These are phyloP conservation scores for Odocoileus virginianus DNA, from an alignment of 2,113 vertebrate genomes.

Conservation along the genomic window DNA sequence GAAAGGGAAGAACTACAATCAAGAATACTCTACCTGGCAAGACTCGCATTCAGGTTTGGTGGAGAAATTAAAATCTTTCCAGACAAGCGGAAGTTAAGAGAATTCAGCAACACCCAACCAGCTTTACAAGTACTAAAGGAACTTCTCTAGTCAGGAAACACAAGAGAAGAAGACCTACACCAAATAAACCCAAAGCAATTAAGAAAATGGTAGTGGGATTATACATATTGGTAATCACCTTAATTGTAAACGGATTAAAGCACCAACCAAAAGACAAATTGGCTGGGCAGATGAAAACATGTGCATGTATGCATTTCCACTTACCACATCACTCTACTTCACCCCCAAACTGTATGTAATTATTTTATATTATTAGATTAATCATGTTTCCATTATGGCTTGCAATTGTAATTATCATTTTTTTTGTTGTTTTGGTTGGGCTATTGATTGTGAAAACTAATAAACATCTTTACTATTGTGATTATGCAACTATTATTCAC, in stretches of 20 bases:
- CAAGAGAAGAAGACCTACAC: too few relatives aligned
- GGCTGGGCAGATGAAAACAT: too few relatives aligned
- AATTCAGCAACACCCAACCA: background rate
- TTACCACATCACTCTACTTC: background rate
- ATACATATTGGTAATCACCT: too few relatives aligned
- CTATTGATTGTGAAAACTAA: background rate
- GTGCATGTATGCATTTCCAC: too few relatives aligned
- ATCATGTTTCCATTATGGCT: too few relatives aligned
- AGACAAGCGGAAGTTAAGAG: background rate
- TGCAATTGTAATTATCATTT: too few relatives aligned
- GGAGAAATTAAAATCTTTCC: background rate
- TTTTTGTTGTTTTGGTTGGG: background rate
- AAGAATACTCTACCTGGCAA: background rate
- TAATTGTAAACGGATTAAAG: background rate
- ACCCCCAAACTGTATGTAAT: background rate
- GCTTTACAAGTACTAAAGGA: background rate
- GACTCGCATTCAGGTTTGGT: fast-evolving
- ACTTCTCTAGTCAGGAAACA: too few relatives aligned
- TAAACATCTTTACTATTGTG: too few relatives aligned
- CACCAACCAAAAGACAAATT: too few relatives aligned
- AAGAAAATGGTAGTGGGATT: too few relatives aligned
- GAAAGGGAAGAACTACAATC: background rate
- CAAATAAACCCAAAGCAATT: too few relatives aligned
- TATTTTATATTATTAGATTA: background rate
- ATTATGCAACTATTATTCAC: too few relatives aligned